Evolutionary conservation across 2,888 invertebrate genomes (phyloP).

Genomic region (Yponomeuta evonymella): DNA sequence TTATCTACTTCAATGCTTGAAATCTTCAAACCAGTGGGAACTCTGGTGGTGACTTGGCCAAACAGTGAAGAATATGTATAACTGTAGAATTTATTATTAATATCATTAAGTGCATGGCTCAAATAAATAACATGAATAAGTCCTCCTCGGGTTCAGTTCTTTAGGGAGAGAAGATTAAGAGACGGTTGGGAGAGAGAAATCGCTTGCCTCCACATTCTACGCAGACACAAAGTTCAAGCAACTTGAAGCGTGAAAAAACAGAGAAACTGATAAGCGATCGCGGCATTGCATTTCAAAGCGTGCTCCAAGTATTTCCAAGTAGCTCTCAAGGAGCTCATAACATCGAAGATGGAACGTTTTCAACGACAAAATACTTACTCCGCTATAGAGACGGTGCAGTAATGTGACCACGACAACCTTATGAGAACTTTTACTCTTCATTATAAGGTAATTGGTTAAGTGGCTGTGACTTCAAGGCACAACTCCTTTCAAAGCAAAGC

Average conservation of each 20-base stretch:
- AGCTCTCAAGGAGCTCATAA: slow-evolving; percentile 21
- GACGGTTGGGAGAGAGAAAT: not conserved
- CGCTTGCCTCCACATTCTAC: not conserved
- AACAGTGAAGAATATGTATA: too few relatives aligned
- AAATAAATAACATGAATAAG: too few relatives aligned
- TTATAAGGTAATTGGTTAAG: not conserved
- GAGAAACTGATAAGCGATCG: slow-evolving; percentile 23
- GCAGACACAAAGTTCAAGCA: slow-evolving; percentile 9
- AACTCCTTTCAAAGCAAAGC: slow-evolving; percentile 21
- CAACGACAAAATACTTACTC: slow-evolving; percentile 5
- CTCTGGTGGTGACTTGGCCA: too few relatives aligned
- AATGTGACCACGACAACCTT: not conserved
- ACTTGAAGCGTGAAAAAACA: slow-evolving; percentile 21
- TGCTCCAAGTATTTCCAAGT: slow-evolving; percentile 21
- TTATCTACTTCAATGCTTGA: too few relatives aligned
- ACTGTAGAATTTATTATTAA: too few relatives aligned
- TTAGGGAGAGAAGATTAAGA: too few relatives aligned
- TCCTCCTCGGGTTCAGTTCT: too few relatives aligned
- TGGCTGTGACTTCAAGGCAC: not conserved
- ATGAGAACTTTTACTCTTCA: not conserved
- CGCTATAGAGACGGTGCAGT: not conserved
- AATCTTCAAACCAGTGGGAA: too few relatives aligned
- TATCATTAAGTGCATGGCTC: too few relatives aligned
- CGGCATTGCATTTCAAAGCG: slow-evolving; percentile 27
- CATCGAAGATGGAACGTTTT: slow-evolving; percentile 13